A percentile compares a stretch with the other conserved stretches of the same genome.
phyloP scores from a whole-genome alignment of 2,797 vertebrate species.

The Perodicticus potto region DNA sequence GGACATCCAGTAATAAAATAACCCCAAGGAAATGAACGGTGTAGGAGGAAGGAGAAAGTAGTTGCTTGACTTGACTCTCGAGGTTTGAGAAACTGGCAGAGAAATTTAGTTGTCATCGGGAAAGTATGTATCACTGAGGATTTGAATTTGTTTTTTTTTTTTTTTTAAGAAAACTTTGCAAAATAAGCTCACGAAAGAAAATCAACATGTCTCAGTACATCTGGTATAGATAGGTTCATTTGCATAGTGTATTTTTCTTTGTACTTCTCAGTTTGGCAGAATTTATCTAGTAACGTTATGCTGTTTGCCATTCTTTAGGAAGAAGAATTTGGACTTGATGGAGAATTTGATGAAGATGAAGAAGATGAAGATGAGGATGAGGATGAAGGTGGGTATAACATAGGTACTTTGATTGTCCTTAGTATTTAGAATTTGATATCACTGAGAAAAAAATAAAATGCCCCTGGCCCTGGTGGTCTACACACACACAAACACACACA shows the following conservation, averaged over 20 bases:
- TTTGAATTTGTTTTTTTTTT: background rate
- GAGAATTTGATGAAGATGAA: conserved; percentile 92
- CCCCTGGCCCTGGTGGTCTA: background rate
- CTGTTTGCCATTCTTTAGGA: conserved; percentile 88
- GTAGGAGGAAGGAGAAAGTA: background rate
- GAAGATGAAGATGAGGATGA: conserved; percentile 93
- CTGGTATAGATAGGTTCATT: background rate
- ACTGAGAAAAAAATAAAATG: background rate
- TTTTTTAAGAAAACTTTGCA: background rate
- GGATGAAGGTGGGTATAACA: conserved; percentile 86
- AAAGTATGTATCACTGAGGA: background rate
- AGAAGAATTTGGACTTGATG: conserved; percentile 91
- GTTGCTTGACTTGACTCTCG: background rate
- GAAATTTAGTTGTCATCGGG: background rate
- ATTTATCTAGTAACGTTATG: background rate
- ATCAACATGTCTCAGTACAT: background rate
- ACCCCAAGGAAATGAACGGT: background rate
- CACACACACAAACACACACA: too few species aligned
- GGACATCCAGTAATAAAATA: background rate
- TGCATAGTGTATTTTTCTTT: conserved; percentile 22
- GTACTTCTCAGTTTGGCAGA: background rate
- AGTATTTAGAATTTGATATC: conserved; percentile 1
- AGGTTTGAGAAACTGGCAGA: background rate
- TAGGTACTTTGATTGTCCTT: background rate
- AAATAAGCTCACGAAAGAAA: conserved; percentile 26